A percentile compares a stretch with the other conserved stretches of the same genome.
These are phyloP conservation scores for Zapus hudsonius DNA, from an alignment of 2,113 vertebrate species.

Conservation along the genomic window DNA sequence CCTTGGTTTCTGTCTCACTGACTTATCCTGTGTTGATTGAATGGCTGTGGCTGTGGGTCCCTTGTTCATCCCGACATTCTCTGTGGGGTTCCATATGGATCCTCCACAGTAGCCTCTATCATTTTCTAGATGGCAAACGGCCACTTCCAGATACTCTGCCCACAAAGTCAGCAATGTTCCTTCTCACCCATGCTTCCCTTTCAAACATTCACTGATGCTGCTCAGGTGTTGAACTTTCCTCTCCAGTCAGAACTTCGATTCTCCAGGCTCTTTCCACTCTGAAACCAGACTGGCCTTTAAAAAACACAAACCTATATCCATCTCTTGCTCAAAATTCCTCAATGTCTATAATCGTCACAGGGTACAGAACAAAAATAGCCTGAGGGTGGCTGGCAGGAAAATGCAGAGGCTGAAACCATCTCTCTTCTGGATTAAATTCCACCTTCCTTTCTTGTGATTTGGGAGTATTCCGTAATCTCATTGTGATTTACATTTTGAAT, in stretches of 20 bases:
- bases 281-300: background rate
- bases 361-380: background rate
- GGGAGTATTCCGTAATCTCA: background rate
- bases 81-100: too few species aligned
- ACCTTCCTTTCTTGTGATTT: background rate
- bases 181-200: background rate
- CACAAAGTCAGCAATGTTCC: background rate
- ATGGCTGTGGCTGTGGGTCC: too few species aligned
- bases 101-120: too few species aligned
- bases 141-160: fast-evolving
- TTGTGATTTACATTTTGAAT: background rate
- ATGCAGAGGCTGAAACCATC: fast-evolving
- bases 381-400: background rate
- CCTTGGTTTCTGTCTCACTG: too few species aligned
- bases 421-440: background rate
- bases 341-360: background rate
- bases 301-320: background rate
- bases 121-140: background rate
- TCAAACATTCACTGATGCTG: background rate
- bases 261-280: background rate
- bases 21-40: too few species aligned
- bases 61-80: too few species aligned
- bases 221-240: background rate
- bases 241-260: background rate
- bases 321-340: background rate